Evolutionary conservation across 2,113 vertebrate species (phyloP).

Genomic region (Trichechus manatus): DNA sequence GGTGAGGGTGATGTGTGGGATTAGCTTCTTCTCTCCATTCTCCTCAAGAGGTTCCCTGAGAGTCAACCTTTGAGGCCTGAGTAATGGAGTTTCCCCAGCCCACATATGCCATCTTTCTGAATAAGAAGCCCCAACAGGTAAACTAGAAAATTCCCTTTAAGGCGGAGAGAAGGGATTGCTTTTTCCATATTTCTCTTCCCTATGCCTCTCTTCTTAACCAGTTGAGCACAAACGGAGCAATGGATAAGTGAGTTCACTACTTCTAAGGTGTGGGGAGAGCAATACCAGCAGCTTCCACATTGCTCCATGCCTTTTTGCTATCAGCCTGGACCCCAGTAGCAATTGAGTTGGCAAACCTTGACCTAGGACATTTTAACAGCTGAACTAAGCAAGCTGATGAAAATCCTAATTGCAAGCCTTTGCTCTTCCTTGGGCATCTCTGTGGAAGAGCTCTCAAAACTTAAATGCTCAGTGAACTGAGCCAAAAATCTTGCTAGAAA

Average conservation of each 20-base stretch:
- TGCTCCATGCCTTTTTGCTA: neutral
- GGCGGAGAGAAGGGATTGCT: neutral
- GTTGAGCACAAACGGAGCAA: neutral
- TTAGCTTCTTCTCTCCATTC: neutral
- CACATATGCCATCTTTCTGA: neutral
- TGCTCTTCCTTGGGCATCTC: neutral
- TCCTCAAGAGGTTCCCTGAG: conserved; percentile 86
- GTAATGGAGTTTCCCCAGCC: neutral
- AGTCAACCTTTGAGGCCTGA: conserved; percentile 72
- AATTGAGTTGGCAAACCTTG: neutral
- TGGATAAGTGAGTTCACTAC: neutral
- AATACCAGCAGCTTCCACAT: neutral
- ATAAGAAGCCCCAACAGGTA: neutral
- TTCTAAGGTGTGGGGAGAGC: neutral
- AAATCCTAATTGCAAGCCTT: neutral
- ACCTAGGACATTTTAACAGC: neutral
- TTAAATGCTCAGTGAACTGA: fast-evolving
- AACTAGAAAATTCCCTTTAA: neutral
- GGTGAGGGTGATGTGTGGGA: neutral
- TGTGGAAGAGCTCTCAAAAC: neutral
- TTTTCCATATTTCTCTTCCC: neutral
- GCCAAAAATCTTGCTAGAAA: neutral
- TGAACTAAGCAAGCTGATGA: neutral
- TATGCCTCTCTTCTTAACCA: neutral
- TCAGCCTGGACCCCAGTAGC: neutral